Conservation (phyloP, 2,797 vertebrate genomes). For the Discoglossus pictus region DNA sequence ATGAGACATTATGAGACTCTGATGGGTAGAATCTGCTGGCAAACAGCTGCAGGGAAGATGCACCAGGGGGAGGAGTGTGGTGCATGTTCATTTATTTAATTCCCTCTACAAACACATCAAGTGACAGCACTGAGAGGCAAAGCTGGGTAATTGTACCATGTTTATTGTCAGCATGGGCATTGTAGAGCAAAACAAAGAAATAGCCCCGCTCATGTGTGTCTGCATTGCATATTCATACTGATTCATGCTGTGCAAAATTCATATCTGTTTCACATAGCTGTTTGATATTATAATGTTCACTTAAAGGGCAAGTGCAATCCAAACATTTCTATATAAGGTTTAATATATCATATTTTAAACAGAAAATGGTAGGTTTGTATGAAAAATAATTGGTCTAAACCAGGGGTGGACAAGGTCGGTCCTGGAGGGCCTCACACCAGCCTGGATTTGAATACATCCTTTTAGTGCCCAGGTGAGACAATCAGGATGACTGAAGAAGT, state of each 20-base stretch:
- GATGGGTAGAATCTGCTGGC: slow-evolving; percentile 52
- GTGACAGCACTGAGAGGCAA: slow-evolving; percentile 66
- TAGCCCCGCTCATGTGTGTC: slow-evolving; percentile 30
- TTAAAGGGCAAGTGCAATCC: no score
- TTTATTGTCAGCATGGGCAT: slow-evolving; percentile 65
- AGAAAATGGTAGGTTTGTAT: no score
- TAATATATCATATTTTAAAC: no score
- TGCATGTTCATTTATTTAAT: slow-evolving; percentile 66
- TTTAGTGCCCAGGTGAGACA: no score
- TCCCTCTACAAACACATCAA: slow-evolving; percentile 68
- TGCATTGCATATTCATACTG: slow-evolving; percentile 2
- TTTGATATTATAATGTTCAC: neutral
- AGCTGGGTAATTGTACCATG: slow-evolving; percentile 50
- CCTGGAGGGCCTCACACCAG: no score
- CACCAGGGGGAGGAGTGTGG: slow-evolving; percentile 60
- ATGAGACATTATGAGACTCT: slow-evolving; percentile 23
- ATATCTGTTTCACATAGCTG: neutral
- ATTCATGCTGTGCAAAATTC: slow-evolving; percentile 14
- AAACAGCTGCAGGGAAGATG: slow-evolving; percentile 65
- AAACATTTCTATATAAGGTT: no score
- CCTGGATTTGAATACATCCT: no score
- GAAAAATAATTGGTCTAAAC: no score
- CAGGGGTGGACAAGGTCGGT: no score
- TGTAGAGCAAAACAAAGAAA: slow-evolving; percentile 56
- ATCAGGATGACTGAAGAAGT: no score